Percentiles rank a stretch among this genome's conserved stretches.
phyloP scores from a whole-genome alignment of 2,888 invertebrate genomes.

The Megamerina dolium region DNA sequence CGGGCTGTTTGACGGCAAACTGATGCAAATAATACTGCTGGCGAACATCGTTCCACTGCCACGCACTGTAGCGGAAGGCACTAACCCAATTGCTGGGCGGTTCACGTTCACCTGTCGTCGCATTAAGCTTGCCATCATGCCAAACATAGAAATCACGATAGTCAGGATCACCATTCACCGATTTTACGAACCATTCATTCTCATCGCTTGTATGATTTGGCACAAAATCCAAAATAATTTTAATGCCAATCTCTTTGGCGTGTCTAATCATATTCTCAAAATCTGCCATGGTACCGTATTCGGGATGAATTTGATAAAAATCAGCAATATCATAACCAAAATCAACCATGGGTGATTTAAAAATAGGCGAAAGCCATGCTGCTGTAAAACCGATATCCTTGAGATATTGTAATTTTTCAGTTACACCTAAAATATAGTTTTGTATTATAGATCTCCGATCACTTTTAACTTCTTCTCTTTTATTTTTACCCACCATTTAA shows the following conservation, averaged over 20 bases:
- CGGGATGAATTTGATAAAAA: slow-evolving; percentile 61
- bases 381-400: slow-evolving; percentile 62
- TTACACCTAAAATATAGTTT: slow-evolving; percentile 51
- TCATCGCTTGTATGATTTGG: slow-evolving; percentile 63
- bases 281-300: slow-evolving; percentile 67
- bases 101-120: slow-evolving; percentile 38
- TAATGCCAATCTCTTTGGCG: slow-evolving; percentile 53
- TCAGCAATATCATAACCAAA: slow-evolving; percentile 74
- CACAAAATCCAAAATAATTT: slow-evolving; percentile 51
- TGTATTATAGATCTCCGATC: neutral
- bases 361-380: slow-evolving; percentile 70
- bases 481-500: slow-evolving; percentile 53
- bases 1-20: slow-evolving; percentile 58
- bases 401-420: slow-evolving; percentile 59
- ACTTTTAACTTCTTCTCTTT: neutral
- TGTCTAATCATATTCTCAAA: slow-evolving; percentile 59
- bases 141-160: slow-evolving; percentile 75
- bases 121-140: slow-evolving; percentile 50
- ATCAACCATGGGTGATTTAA: slow-evolving; percentile 68
- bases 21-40: slow-evolving; percentile 62
- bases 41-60: slow-evolving; percentile 57
- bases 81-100: slow-evolving; percentile 55
- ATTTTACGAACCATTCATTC: slow-evolving; percentile 77
- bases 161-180: slow-evolving; percentile 55
- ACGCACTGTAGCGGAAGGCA: slow-evolving; percentile 57